These are phyloP conservation scores for Dusona sp. DNA, from an alignment of 2,888 invertebrate genomes.

Conservation along the genomic window DNA sequence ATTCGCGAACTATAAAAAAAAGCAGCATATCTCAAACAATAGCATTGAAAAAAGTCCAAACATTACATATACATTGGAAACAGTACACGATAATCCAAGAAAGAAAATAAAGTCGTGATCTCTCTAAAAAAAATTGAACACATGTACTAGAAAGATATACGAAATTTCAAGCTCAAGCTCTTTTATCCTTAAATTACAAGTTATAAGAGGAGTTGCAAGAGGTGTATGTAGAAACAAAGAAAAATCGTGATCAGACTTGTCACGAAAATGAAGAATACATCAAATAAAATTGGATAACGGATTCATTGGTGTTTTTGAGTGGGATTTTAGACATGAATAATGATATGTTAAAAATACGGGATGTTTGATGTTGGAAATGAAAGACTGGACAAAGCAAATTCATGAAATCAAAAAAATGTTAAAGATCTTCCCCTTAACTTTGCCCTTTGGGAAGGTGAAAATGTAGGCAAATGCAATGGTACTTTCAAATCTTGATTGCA, in stretches of 20 bases:
- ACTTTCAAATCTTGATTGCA: too few species aligned
- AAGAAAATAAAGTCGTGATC: conserved; percentile 29
- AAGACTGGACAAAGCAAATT: conserved; percentile 32
- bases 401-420: conserved; percentile 48
- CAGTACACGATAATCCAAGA: conserved; percentile 31
- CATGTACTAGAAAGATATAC: conserved; percentile 58
- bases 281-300: conserved; percentile 75
- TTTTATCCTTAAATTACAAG: conserved; percentile 73
- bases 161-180: conserved; percentile 72
- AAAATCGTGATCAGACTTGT: conserved; percentile 63
- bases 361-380: conserved; percentile 37
- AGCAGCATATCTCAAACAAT: too few species aligned
- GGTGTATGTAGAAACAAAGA: conserved; percentile 78
- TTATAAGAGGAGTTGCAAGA: conserved; percentile 79
- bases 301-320: conserved; percentile 75
- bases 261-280: conserved; percentile 59
- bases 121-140: conserved; percentile 39
- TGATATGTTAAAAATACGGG: too few species aligned
- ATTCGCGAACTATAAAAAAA: too few species aligned
- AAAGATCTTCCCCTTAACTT: conserved; percentile 46
- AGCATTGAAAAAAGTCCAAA: too few species aligned
- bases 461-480: background rate
- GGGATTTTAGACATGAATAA: conserved; percentile 56
- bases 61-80: too few species aligned
- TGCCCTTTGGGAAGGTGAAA: conserved; percentile 18